Evolutionary conservation across 2,888 invertebrate species (phyloP), one percentile per base, ranked within the genome.

Genomic region (Drosophila maculinotata): DNA sequence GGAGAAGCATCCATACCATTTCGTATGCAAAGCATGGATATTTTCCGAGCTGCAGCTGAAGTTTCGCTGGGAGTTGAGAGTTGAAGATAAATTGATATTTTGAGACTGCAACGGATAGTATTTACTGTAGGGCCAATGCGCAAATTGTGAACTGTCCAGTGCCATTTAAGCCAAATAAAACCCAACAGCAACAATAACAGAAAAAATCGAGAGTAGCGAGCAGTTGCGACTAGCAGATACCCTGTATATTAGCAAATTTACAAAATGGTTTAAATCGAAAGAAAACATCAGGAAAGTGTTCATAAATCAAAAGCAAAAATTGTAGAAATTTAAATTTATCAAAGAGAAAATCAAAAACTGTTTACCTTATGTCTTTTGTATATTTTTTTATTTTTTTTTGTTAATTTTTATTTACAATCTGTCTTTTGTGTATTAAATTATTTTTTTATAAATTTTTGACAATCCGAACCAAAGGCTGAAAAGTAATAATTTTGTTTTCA

Each of bases 111-210:
- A 47, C 38, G 69, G 49, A 59, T 58, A 72, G 59, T 73, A 65
- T 74, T 73, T 74, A 74, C 74, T 41, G 74, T 69, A 70, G 73
- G 69, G 69, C 66, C 64, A 70, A 67, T 82, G 77, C 74, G 49
- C 68, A 76, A 78, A 69, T 60, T 73, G 66, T 65, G 69, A 75
- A 70, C 74, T 81, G 79, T 81, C 66, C 76, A 63, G 52, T 79
- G 70, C 42, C 58, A 66, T 74, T 77, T 60, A 60, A 76, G 56
- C 41, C 52, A 30, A 48, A 59, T 57, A 63, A 63, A 33, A 36
- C 62, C 38, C 42, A 58, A 26, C 20, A 58, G 12, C n/a, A 30
- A 30, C 1, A 12, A 20, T 2, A 15, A 10, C 26, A n/a, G 7
- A 14, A 14, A 49, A 9, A 3, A 17, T 30, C 8, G 8, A 31